A percentile compares a stretch with the other conserved stretches of the same genome.
Conservation (phyloP, 1,140 invertebrate genomes). For the Diachasmimorpha longicaudata region DNA sequence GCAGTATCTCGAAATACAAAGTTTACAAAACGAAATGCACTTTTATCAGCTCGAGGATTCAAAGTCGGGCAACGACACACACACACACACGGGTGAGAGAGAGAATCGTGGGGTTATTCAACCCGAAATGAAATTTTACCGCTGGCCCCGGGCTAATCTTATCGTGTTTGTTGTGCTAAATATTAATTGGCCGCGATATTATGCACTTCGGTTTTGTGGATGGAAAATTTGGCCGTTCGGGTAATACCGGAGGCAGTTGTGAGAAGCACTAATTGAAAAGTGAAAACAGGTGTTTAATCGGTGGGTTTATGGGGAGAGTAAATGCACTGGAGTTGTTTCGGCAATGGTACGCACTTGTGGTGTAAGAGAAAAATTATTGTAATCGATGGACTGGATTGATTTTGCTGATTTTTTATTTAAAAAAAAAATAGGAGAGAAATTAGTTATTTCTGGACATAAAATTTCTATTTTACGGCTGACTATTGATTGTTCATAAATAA, state of each 20-base stretch:
- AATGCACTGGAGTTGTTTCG: no score
- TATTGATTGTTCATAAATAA: no score
- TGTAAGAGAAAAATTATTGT: no score
- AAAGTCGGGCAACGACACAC: constrained; percentile 29
- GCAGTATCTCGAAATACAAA: constrained; percentile 22
- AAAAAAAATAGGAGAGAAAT: no score
- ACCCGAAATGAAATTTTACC: not conserved
- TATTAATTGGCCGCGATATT: constrained; percentile 18
- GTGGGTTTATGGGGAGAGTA: no score
- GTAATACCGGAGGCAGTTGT: not conserved
- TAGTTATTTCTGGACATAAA: no score
- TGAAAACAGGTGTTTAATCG: no score
- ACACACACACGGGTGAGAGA: constrained; percentile 37
- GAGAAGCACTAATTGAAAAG: not conserved
- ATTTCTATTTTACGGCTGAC: no score
- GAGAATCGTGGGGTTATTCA: constrained; percentile 25
- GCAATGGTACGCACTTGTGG: no score
- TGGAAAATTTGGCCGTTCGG: not conserved
- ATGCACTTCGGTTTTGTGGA: not conserved
- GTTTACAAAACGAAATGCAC: constrained; percentile 38
- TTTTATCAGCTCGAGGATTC: constrained; percentile 42
- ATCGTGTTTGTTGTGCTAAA: not conserved
- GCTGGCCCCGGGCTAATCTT: not conserved
- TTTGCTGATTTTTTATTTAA: no score
- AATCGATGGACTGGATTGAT: no score